Conservation (phyloP, 1,140 invertebrate genomes). For the Temnothorax longispinosus region DNA sequence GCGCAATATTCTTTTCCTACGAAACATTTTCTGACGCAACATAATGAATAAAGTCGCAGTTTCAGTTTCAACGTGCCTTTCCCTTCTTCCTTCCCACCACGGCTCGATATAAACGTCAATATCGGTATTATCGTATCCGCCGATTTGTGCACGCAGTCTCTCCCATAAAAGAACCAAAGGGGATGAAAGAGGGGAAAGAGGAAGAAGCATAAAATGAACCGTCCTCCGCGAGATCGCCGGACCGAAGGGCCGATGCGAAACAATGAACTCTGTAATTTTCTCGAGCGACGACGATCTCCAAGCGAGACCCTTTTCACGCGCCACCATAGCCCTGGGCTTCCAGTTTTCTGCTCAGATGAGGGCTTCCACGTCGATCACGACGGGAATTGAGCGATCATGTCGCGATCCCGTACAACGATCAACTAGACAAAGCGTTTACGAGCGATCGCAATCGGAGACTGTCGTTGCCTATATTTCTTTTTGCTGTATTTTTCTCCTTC, state of each 20-base stretch:
- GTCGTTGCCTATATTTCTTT: neutral
- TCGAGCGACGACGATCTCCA: constrained; percentile 68
- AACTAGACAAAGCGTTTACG: constrained; percentile 23
- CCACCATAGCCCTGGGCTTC: constrained; percentile 69
- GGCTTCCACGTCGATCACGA: constrained; percentile 53
- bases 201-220: constrained; percentile 59
- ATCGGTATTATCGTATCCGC: constrained; percentile 56
- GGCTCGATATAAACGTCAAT: constrained; percentile 48
- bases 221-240: constrained; percentile 23
- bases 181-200: no score
- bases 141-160: constrained; percentile 53
- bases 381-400: constrained; percentile 70
- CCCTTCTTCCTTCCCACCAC: constrained; percentile 57
- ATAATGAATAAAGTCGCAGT: constrained; percentile 12
- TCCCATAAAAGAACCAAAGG: constrained; percentile 54
- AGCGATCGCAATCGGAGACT: constrained; percentile 18
- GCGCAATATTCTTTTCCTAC: neutral
- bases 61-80: neutral
- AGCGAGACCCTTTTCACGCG: constrained; percentile 71
- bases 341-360: constrained; percentile 64
- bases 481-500: neutral
- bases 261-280: constrained; percentile 77
- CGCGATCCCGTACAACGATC: constrained; percentile 38
- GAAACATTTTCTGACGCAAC: neutral
- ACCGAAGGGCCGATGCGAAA: constrained; percentile 67